Evolutionary conservation across 1,140 invertebrate genomes (phyloP), one percentile per base, ranked within the genome.

Genomic region (Asobara japonica): DNA sequence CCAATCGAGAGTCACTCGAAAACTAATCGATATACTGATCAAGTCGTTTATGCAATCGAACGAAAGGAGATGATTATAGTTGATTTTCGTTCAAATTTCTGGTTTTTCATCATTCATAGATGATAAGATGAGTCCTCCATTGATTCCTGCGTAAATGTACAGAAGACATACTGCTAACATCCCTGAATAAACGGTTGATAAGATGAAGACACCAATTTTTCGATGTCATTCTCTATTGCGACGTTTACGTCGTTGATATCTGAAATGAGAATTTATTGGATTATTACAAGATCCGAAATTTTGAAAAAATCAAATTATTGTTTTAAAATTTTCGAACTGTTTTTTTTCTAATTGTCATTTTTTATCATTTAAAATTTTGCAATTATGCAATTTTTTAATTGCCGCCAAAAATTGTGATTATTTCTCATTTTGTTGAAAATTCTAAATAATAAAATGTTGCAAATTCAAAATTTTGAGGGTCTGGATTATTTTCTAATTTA

Each of bases 101-200:
- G 31, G 45, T 25, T 62, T 11, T 51, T 45, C 25, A 16, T 36
- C 4, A 29, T 65, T 74, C 5, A 16, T 67, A 69, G 38, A 78
- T 11, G 66, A 75, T 2, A 83, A 82, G 72, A 88, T 72, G 22
- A 89, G 74, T 20, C 88, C 88, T 22, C 84, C 82, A 74, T 88
- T 89, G 60, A 91, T 89, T 8, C 87, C 88, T 51, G 89, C 89
- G 71, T 90, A 88, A 74, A 90, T 90, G 66, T 90, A 84, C 31
- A 90, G 82, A 69, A 91, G 79, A 69, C 86, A 89, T 72, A 89
- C 80, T 20, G 89, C 78, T 71, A 91, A 86, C 70, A 91, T 91
- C 65, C 87, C 85, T 22, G 87, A 78, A 74, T 90, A 91, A n/a
- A 91, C 80, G 65, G 89, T 88, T 38, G 90, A 87, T 13, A 91